Conservation (phyloP, 2,113 vertebrate species). For the Isurus oxyrinchus region DNA sequence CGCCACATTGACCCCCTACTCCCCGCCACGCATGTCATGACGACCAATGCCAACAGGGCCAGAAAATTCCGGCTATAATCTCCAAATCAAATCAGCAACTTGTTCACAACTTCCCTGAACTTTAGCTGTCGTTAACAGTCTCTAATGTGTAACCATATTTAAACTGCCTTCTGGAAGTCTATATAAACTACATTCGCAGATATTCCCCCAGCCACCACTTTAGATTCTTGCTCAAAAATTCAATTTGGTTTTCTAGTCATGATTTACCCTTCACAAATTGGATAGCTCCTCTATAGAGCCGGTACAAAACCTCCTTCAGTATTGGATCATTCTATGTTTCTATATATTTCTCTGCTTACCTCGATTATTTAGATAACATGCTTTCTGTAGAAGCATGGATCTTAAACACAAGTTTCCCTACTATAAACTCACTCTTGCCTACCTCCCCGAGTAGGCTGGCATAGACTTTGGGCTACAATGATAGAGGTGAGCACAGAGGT, state of each 20-base stretch:
- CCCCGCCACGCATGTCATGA: too few species aligned
- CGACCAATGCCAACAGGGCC: too few species aligned
- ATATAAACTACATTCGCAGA: background rate
- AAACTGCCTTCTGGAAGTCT: background rate
- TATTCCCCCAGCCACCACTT: background rate
- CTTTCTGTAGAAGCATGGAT: background rate
- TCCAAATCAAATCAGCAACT: background rate
- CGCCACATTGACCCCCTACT: too few species aligned
- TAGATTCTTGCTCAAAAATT: background rate
- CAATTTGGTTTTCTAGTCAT: background rate
- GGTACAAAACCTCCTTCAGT: too few species aligned
- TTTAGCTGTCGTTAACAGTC: background rate
- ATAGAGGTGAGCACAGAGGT: too few species aligned
- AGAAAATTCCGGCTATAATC: too few species aligned
- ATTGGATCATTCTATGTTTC: too few species aligned
- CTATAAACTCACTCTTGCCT: background rate
- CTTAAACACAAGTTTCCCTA: background rate
- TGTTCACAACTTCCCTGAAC: background rate
- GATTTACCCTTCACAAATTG: background rate
- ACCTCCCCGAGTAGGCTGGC: background rate
- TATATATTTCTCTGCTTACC: background rate
- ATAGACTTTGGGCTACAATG: background rate
- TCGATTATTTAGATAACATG: background rate
- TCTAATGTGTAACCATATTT: background rate
- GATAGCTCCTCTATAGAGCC: too few species aligned